A percentile compares a stretch with the other conserved stretches of the same genome.
These are phyloP conservation scores for Gasterosteus nipponicus DNA, from an alignment of 2,113 vertebrate genomes.

Conservation along the genomic window DNA sequence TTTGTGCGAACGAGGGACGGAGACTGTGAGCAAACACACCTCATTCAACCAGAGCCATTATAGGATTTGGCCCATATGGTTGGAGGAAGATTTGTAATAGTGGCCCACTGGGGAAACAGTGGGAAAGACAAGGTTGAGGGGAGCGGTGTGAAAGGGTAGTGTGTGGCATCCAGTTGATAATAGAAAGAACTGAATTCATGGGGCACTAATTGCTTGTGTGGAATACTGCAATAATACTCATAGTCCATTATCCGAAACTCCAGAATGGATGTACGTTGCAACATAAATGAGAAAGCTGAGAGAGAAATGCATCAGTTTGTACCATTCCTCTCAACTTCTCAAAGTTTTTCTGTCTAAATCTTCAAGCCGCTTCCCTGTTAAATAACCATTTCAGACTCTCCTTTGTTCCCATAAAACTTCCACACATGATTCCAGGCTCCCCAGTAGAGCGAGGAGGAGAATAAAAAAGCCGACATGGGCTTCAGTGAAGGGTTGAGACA, in stretches of 20 bases:
- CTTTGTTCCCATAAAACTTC: slow-evolving; percentile 45
- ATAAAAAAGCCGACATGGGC: slow-evolving; percentile 47
- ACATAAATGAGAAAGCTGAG: slow-evolving; percentile 5
- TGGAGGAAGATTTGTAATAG: slow-evolving; percentile 67
- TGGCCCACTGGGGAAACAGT: slow-evolving; percentile 54
- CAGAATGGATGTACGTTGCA: neutral
- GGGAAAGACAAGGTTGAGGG: slow-evolving; percentile 31
- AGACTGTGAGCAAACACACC: slow-evolving; percentile 69
- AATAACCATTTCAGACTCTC: slow-evolving; percentile 6
- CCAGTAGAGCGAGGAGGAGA: slow-evolving; percentile 34
- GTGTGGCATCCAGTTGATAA: slow-evolving; percentile 35
- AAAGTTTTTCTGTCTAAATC: slow-evolving; percentile 3
- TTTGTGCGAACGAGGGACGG: slow-evolving; percentile 62
- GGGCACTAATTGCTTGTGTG: slow-evolving; percentile 25
- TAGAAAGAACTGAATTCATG: slow-evolving; percentile 12
- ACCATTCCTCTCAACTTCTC: neutral
- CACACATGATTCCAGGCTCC: slow-evolving; percentile 31
- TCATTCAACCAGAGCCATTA: slow-evolving; percentile 65
- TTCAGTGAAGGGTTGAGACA: slow-evolving; percentile 54
- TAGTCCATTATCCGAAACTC: slow-evolving; percentile 5
- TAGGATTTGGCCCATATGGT: slow-evolving; percentile 63
- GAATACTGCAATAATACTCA: slow-evolving; percentile 8
- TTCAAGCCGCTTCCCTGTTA: neutral
- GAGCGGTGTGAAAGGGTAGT: slow-evolving; percentile 32
- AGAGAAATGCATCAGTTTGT: neutral